Evolutionary conservation across 2,888 invertebrate genomes (phyloP), one percentile per base, ranked within the genome.

Genomic region (Ligdia adustata): DNA sequence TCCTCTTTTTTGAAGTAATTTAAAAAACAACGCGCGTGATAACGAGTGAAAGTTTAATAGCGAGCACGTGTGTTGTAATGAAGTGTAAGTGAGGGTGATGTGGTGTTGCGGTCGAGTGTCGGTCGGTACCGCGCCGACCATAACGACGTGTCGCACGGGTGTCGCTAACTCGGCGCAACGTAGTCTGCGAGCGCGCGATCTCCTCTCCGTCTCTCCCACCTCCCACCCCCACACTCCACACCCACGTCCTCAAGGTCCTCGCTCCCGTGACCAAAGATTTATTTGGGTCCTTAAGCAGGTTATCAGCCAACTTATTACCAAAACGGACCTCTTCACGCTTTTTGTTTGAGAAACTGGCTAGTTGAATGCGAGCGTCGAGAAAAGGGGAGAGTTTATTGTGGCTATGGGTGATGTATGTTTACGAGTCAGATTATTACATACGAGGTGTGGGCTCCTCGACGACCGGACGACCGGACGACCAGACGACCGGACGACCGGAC

Each of bases 191-290:
- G 4, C 32, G 16, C 7, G 11, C 32, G 3, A 7, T 11, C 16
- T 0, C 12, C 33, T 12, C 18, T n/a, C 11, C 11, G 27, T 1
- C 7, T 3, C 27, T 0, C 14, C 9, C 9, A 4, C 4, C 1
- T n/a, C 18, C 1, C 20, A 7, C 18, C 1, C 12, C 18, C 4
- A n/a, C 11, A 1, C 16, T 5, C 4, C 5, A n/a, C 7, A 5
- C 22, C 13, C 34, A 1, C 22, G 5, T 13, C 22, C 34, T 9
- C 3, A 4, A 5, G 11, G 14, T 4, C 13, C 2, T 9, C 35
- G 26, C 34, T 14, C 16, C 5, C 16, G 37, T 37, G 37, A 37
- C 27, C 27, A 11, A 16, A 37, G 27, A 37, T 37, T 37, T 27
- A 37, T 37, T 11, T 7, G 6, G 15, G 13, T 9, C 31, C 31